A percentile compares a stretch with the other conserved stretches of the same genome.
These are phyloP conservation scores for Pocillopora meandrina DNA, from an alignment of 92 coral and sea anemone species.

Conservation along the genomic window DNA sequence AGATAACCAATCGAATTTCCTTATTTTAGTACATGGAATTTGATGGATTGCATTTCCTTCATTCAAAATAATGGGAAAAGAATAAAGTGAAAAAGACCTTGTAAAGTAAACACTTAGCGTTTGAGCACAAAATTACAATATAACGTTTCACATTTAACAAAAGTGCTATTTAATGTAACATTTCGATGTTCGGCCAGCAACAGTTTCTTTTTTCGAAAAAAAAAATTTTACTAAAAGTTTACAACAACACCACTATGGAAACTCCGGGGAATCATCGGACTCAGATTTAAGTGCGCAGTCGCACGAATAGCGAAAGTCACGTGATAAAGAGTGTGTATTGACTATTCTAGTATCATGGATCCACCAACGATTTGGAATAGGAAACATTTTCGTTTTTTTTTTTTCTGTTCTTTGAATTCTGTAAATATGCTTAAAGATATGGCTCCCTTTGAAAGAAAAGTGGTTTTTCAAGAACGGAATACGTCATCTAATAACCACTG, in stretches of 20 bases:
- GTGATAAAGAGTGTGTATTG: too few species aligned
- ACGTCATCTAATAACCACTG: not conserved
- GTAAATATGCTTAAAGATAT: not conserved
- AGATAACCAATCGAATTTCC: slow-evolving; percentile 2
- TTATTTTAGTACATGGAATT: not conserved
- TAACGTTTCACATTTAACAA: not conserved
- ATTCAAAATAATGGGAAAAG: slow-evolving; percentile 6
- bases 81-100: not conserved
- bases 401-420: too few species aligned
- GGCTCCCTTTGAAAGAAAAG: not conserved
- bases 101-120: not conserved
- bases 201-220: not conserved
- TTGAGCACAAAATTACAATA: not conserved
- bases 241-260: too few species aligned
- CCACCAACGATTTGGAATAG: too few species aligned
- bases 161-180: not conserved
- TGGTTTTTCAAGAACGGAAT: not conserved
- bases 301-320: too few species aligned
- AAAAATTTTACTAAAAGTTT: not conserved
- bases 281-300: too few species aligned
- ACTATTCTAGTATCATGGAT: too few species aligned
- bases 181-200: not conserved
- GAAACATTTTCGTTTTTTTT: too few species aligned
- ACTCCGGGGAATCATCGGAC: too few species aligned
- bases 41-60: slow-evolving; percentile 17